A percentile compares a stretch with the other conserved stretches of the same genome.
phyloP scores from a whole-genome alignment of 1,140 invertebrate genomes.

The Macrobrachium rosenbergii region DNA sequence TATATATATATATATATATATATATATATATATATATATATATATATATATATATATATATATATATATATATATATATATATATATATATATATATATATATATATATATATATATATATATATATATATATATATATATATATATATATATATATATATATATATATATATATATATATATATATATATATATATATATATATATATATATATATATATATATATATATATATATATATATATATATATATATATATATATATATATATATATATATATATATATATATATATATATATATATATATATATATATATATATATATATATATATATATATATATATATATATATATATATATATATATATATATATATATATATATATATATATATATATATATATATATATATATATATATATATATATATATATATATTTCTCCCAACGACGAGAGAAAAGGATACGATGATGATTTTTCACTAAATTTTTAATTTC shows the following conservation, averaged over 20 bases:
- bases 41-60: constrained; percentile 22
- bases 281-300: not conserved
- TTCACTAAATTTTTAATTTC: no score
- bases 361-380: no score
- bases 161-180: constrained; percentile 14
- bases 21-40: constrained; percentile 15
- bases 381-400: no score
- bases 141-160: constrained; percentile 15
- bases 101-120: constrained; percentile 17
- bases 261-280: not conserved
- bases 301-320: no score
- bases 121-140: constrained; percentile 13
- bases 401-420: not conserved
- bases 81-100: constrained; percentile 16
- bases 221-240: constrained; percentile 1
- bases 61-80: constrained; percentile 1
- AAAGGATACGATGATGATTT: no score
- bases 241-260: not conserved
- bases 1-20: constrained; percentile 22
- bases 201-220: constrained; percentile 22
- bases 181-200: constrained; percentile 22
- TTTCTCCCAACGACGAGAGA: no score
- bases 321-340: no score
- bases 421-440: not conserved
- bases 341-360: no score